Base-by-base conservation (phyloP, 2,888 invertebrate genomes). In the Limenitis camilla region DNA sequence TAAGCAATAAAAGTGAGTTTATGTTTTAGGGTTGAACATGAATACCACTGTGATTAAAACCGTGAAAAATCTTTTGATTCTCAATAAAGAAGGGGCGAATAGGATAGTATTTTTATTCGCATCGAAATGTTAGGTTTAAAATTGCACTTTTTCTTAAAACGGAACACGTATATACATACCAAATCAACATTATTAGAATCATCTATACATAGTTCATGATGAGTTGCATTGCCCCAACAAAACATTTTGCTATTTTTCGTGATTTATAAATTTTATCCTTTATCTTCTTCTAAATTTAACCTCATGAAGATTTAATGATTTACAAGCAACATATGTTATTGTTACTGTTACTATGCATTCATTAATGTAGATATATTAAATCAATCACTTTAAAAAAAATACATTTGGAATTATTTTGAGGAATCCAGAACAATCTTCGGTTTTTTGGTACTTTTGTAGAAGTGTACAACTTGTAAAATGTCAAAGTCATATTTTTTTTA, bases 161-260 rank as follows among this genome's bases (percentile, higher is more conserved):
- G 30, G 6, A 2, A 7, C 6, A 31, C 40, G 10, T 19, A 19
- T 19, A 32, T 11, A 52, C 59, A 78, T 71, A 86, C 87, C 77
- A 86, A 71, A 70, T 84, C 84, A 60, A 71, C 63, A 56, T 62
- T 70, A 43, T 78, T 77, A 43, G 79, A 61, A 38, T 74, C 74
- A 67, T 86, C 86, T 55, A 87, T 67, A 65, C 78, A 85, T 58
- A 87, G 70, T 75, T 87, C 87, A 65, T 84, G 84, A 72, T 86
- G 77, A 71, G 86, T 86, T 62, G 84, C 74, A 75, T 86, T 87
- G 62, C 87, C 87, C 87, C 87, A 87, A 72, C 87, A 87, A 81
- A 84, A 87, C 87, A 87, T 87, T 74, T 72, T 80, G 61, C 35
- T 43, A 9, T 11, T 10, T 29, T 40, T 51, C 39, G 71, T 79